These are phyloP conservation scores for Atractosteus spatula DNA, from an alignment of 2,113 vertebrate species.

Conservation along the genomic window DNA sequence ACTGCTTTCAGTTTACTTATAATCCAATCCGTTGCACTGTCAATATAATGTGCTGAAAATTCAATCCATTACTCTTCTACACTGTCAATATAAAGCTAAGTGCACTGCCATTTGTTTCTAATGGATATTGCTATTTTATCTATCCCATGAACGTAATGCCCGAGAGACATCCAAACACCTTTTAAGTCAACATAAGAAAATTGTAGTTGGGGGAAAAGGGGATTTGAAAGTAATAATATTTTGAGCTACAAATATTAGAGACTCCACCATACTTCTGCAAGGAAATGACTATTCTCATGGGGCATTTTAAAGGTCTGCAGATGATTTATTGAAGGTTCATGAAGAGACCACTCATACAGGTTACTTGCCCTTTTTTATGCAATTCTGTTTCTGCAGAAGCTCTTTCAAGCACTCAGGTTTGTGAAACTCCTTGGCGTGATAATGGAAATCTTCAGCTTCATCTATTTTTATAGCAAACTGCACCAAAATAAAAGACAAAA, in stretches of 20 bases:
- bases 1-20: neutral
- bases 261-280: too few species aligned
- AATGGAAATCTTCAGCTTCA: conserved; percentile 74
- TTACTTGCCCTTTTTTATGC: conserved; percentile 73
- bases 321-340: neutral
- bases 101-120: neutral
- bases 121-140: conserved; percentile 1
- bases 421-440: conserved; percentile 56
- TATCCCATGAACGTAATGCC: too few species aligned
- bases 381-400: conserved; percentile 63
- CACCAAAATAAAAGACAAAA: neutral
- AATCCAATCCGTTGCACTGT: neutral
- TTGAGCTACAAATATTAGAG: too few species aligned
- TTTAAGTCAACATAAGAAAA: neutral
- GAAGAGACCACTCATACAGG: too few species aligned
- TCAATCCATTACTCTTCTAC: neutral
- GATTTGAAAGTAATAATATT: too few species aligned
- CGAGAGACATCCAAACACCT: neutral
- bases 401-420: conserved; percentile 52
- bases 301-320: neutral
- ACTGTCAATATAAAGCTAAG: conserved; percentile 1
- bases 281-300: too few species aligned
- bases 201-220: neutral
- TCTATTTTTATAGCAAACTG: conserved; percentile 83
- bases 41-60: too few species aligned